Evolutionary conservation across 2,888 invertebrate species (phyloP), one percentile per base, ranked within the genome.

Genomic region (Drosophila vallismaia): DNA sequence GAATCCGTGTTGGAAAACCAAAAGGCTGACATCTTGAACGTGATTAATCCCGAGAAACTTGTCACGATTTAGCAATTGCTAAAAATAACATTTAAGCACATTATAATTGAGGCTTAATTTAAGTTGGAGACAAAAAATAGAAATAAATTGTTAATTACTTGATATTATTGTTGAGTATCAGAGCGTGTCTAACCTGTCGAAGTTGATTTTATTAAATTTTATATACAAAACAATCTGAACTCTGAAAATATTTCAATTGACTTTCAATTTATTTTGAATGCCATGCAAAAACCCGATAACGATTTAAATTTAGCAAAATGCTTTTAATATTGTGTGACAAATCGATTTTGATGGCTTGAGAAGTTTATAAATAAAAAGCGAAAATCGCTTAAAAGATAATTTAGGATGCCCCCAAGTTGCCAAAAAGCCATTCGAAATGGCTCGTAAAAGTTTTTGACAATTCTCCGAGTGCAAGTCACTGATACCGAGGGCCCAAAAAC

Each of bases 11-110:
- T 19, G 29, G 29, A 24, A 40, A 29, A 49, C 40, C 62, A 49
- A 36, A 36, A 36, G 5, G 48, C 31, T 48, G 62, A 51, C 64
- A 63, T 45, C 64, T 51, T 51, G 36, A 51, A 52, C 29, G 66
- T 45, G 52, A 64, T 52, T 64, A 64, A 64, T 64, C 66, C 51
- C 24, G 14, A 24, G 44, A 45, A 38, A 63, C 66, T 31, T 49
- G 66, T 63, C 66, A 45, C 36, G 44, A 66, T 44, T 44, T 44
- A 14, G 42, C 12, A 42, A 42, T 44, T 24, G 44, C 40, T 19
- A 40, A 40, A 40, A 40, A 40, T 40, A 40, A 9, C 40, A 40
- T 2, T 9, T 40, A 1, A n/a, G 4, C 36, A n/a, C n/a, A 5
- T 36, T 5, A 36, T 12, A n/a, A 36, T 14, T 6, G 40, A 14